Conservation (phyloP, 2,797 vertebrate genomes). For the Chrysocyon brachyurus region DNA sequence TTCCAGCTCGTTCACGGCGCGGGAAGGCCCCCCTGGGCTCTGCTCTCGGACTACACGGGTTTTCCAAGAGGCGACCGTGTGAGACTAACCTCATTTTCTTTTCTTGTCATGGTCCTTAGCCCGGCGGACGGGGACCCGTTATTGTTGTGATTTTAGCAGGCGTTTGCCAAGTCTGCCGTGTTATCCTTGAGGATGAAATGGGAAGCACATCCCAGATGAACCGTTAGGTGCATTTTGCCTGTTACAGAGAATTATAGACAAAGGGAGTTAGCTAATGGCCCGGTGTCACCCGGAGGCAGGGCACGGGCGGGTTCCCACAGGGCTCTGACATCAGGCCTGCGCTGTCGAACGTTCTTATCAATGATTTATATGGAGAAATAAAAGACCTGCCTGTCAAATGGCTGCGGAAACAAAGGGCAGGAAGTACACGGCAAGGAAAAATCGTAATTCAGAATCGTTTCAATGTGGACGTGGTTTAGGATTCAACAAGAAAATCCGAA, state of each 20-base stretch:
- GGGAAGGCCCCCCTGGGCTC: neutral
- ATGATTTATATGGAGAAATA: neutral
- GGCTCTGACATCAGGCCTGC: neutral
- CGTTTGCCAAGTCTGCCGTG: neutral
- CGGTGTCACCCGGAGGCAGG: neutral
- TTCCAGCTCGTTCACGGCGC: accelerated
- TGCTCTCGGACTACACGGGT: accelerated
- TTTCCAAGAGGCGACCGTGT: neutral
- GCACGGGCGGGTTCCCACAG: neutral
- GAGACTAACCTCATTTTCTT: slow-evolving; percentile 21
- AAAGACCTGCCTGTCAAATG: neutral
- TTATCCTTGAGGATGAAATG: neutral
- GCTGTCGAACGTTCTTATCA: neutral
- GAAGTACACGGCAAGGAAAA: accelerated
- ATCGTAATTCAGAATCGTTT: accelerated
- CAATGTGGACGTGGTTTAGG: accelerated
- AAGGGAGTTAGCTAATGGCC: neutral
- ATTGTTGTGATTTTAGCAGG: neutral
- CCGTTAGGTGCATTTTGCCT: neutral
- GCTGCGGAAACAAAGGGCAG: neutral
- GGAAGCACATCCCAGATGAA: neutral
- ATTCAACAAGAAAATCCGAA: too few species aligned
- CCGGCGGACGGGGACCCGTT: neutral
- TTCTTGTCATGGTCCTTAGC: neutral
- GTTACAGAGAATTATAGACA: neutral